Evolutionary conservation across 2,113 vertebrate species (phyloP).

Genomic region (Leucosticte australis): DNA sequence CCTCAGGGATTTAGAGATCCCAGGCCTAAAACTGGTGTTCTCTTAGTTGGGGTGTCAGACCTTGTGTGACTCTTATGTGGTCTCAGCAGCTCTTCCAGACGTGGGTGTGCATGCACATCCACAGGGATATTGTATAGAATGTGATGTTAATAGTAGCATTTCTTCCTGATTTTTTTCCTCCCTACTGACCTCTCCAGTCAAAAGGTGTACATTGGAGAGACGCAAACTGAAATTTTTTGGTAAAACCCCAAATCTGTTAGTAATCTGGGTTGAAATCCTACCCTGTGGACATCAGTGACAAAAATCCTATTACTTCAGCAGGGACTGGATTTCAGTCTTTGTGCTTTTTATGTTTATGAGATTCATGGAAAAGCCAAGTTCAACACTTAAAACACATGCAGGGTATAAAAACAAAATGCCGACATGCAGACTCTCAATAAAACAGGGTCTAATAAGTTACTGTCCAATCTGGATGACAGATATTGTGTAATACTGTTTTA

Average conservation of each 20-base stretch:
- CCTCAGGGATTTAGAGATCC: not conserved
- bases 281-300: constrained; percentile 3
- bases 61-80: accelerated
- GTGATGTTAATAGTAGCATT: not conserved
- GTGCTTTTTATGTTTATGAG: constrained; percentile 33
- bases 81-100: not conserved
- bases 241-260: not conserved
- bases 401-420: constrained; percentile 12
- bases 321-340: constrained; percentile 15
- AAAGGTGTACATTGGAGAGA: not conserved
- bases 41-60: not conserved
- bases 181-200: not conserved
- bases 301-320: constrained; percentile 14
- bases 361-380: constrained; percentile 24
- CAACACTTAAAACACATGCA: constrained; percentile 43
- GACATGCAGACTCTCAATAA: constrained; percentile 32
- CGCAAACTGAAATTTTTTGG: not conserved
- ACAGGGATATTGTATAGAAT: not conserved
- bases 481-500: constrained; percentile 3
- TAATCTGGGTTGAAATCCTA: constrained; percentile 10
- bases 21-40: not conserved
- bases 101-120: not conserved
- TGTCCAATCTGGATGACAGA: constrained; percentile 43
- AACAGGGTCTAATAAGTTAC: not conserved
- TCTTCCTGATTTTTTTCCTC: not conserved